A percentile compares a stretch with the other conserved stretches of the same genome.
phyloP scores from a whole-genome alignment of 2,113 vertebrate species.

The Carassius auratus region DNA sequence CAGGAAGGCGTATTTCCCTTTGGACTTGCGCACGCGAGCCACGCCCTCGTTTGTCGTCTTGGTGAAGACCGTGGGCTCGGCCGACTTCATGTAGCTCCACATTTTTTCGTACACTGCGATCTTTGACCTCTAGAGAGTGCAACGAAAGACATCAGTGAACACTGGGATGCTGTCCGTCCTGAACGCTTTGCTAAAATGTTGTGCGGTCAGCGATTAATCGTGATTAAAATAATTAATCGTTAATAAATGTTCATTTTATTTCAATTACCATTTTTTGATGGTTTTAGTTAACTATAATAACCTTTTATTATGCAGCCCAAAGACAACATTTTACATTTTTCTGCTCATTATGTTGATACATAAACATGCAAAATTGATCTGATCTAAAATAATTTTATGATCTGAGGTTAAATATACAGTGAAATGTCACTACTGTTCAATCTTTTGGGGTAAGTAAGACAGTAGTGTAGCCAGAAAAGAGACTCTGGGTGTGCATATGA shows the following conservation, averaged over 20 bases:
- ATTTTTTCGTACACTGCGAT: slow-evolving; percentile 99
- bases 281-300: no score
- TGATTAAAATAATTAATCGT: no score
- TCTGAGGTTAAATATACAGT: background rate
- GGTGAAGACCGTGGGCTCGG: slow-evolving; percentile 96
- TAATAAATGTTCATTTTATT: no score
- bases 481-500: no score
- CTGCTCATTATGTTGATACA: background rate
- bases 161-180: background rate
- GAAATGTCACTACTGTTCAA: background rate
- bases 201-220: no score
- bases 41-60: slow-evolving; percentile 97
- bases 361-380: background rate
- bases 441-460: no score
- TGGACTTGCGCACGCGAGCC: slow-evolving; percentile 96
- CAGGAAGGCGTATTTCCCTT: slow-evolving; percentile 99
- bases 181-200: no score
- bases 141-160: background rate
- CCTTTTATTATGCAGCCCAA: no score
- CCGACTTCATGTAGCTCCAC: slow-evolving; percentile 99
- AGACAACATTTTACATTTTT: background rate
- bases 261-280: no score
- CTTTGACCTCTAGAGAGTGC: slow-evolving; percentile 88
- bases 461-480: no score
- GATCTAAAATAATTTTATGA: background rate